A percentile compares a stretch with the other conserved stretches of the same genome.
Conservation (phyloP, 2,888 invertebrate genomes). For the Nemapogon koenigi region DNA sequence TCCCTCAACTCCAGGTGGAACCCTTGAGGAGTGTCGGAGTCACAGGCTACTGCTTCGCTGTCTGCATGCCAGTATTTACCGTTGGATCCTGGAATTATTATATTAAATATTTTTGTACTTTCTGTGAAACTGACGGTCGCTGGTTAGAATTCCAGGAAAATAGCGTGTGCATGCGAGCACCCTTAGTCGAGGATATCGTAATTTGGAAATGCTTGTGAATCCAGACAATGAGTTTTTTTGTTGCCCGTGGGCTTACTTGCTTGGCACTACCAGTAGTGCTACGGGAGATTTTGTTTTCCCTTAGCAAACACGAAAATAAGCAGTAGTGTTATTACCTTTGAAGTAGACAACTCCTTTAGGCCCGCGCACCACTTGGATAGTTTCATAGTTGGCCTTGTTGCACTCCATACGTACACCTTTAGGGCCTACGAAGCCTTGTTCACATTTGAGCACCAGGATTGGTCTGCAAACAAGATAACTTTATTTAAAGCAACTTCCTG, state of each 20-base stretch:
- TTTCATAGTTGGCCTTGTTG: conserved; percentile 94
- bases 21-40: conserved; percentile 80
- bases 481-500: neutral
- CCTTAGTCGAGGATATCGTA: no score
- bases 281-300: no score
- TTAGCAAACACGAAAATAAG: neutral
- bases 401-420: conserved; percentile 91
- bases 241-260: no score
- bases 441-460: conserved; percentile 91
- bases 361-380: conserved; percentile 88
- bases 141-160: no score
- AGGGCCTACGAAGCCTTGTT: conserved; percentile 95
- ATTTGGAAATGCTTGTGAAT: no score
- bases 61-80: conserved; percentile 95
- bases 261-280: no score
- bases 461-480: conserved; percentile 65
- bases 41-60: conserved; percentile 85
- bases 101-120: no score
- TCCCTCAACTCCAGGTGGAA: conserved; percentile 93
- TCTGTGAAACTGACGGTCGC: no score
- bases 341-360: conserved; percentile 90
- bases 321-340: conserved; percentile 76
- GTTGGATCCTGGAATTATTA: conserved; percentile 77
- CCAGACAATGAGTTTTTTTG: no score
- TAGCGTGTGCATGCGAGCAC: no score